Percentiles rank a stretch among this genome's conserved stretches.
Evolutionary conservation across 2,888 invertebrate genomes (phyloP).

Genomic region (Allacma fusca): DNA sequence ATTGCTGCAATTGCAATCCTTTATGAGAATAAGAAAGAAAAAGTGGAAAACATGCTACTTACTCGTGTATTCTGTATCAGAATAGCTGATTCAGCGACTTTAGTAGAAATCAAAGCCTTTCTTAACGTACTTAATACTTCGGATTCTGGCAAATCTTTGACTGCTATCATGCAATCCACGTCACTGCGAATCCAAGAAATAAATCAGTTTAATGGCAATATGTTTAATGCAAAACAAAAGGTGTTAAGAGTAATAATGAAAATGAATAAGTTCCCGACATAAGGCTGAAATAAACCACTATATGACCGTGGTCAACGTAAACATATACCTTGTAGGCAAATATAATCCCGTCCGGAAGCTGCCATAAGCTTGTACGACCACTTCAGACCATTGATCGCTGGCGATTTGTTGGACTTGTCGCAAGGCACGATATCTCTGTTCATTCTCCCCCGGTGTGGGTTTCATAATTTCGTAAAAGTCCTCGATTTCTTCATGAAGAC

Average conservation of each 20-base stretch:
- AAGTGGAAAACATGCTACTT: too few species aligned
- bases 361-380: background rate
- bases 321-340: background rate
- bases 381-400: background rate
- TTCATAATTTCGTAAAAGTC: background rate
- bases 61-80: too few species aligned
- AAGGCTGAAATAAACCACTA: background rate
- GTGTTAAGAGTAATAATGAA: background rate
- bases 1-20: too few species aligned
- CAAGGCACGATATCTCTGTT: background rate
- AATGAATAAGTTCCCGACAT: too few species aligned
- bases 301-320: background rate
- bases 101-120: background rate
- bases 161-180: background rate
- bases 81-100: background rate
- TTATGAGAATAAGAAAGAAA: too few species aligned
- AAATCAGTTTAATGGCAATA: too few species aligned
- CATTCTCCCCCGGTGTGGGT: background rate
- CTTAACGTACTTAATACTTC: background rate
- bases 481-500: background rate
- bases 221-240: background rate
- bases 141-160: background rate
- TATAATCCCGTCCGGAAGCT: background rate
- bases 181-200: slow-evolving; percentile 1
- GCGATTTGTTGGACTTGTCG: background rate